Evolutionary conservation across 2,113 vertebrate genomes (phyloP).

Genomic region (Odontophorus gujanensis): DNA sequence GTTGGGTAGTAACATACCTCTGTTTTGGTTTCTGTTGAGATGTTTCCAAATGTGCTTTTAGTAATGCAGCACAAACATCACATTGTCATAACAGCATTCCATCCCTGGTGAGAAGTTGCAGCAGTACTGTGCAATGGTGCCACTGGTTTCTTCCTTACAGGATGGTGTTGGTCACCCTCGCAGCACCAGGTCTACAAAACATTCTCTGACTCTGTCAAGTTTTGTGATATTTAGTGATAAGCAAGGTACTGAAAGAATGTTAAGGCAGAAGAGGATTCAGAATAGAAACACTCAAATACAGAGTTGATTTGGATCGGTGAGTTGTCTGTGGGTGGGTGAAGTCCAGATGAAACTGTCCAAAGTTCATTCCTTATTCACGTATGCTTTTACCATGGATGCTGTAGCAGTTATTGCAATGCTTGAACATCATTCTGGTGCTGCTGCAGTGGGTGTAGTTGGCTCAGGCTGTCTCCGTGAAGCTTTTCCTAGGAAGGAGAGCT

Average conservation of each 20-base stretch:
- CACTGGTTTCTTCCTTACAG: not conserved
- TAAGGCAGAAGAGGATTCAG: not conserved
- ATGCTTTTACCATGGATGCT: constrained; percentile 21
- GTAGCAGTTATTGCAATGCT: constrained; percentile 19
- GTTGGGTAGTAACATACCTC: not conserved
- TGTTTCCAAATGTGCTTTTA: constrained; percentile 54
- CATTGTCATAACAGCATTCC: constrained; percentile 67
- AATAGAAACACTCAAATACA: not conserved
- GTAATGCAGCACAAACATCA: not conserved
- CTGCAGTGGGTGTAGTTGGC: constrained; percentile 68
- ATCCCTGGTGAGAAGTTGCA: not conserved
- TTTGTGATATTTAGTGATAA: not conserved
- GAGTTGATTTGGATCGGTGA: not conserved
- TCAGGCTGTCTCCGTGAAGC: constrained; percentile 27
- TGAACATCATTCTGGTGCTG: constrained; percentile 5
- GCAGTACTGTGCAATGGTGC: not conserved
- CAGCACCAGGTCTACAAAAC: not conserved
- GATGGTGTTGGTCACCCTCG: not conserved
- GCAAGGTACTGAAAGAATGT: not conserved
- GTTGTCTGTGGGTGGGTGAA: not conserved
- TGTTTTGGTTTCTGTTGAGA: constrained; percentile 3
- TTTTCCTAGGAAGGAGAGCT: constrained; percentile 42
- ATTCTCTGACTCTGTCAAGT: not conserved
- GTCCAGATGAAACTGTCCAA: not conserved
- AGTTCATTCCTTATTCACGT: not conserved